phyloP scores from a whole-genome alignment of 2,888 invertebrate genomes.

The Escarpia spicata region DNA sequence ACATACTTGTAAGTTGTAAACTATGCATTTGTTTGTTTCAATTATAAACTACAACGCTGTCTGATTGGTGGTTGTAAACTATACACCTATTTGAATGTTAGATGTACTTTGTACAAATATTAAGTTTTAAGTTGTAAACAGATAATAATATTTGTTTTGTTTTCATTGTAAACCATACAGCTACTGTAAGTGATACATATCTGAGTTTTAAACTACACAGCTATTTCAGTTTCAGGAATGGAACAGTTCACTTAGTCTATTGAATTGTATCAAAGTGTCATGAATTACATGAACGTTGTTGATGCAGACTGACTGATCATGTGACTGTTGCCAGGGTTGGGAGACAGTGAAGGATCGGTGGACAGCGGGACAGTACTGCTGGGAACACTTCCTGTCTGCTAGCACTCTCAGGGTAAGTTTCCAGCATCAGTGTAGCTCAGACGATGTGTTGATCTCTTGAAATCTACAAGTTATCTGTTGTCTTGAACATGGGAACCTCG shows the following conservation, averaged over 20 bases:
- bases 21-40: background rate
- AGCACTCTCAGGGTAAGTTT: constrained; percentile 71
- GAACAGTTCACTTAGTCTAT: background rate
- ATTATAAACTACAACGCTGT: background rate
- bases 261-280: background rate
- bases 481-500: no score
- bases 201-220: background rate
- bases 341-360: constrained; percentile 47
- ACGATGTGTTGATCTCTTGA: no score
- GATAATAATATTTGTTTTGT: background rate
- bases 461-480: no score
- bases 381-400: constrained; percentile 76
- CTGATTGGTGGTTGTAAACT: background rate
- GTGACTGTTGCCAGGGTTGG: constrained; percentile 51
- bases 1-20: background rate
- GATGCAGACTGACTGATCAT: background rate
- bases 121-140: background rate
- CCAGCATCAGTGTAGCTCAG: no score
- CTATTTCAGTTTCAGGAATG: background rate
- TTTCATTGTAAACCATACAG: background rate
- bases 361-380: constrained; percentile 73
- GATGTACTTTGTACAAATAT: background rate
- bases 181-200: no score
- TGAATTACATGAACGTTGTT: background rate
- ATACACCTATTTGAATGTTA: background rate